phyloP scores from a whole-genome alignment of 2,888 invertebrate species.

The Gandaritis pyraliata region DNA sequence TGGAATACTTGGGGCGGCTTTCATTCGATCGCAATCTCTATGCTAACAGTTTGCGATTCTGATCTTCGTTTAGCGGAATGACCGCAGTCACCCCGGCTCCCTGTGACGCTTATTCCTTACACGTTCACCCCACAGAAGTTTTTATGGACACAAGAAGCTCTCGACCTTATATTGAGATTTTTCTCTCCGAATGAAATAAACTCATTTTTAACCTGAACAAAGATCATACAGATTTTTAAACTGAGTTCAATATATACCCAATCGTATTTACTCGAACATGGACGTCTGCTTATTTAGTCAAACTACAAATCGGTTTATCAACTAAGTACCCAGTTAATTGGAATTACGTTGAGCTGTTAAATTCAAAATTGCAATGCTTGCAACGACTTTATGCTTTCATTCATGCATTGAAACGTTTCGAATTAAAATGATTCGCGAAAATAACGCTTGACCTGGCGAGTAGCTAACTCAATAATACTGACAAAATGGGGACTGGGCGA shows the following conservation, averaged over 20 bases:
- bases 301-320: constrained; percentile 9
- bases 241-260: neutral
- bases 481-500: constrained; percentile 48
- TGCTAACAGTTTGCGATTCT: constrained; percentile 84
- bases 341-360: constrained; percentile 37
- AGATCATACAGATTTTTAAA: neutral
- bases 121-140: constrained; percentile 80
- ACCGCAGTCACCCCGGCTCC: constrained; percentile 80
- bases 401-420: constrained; percentile 49
- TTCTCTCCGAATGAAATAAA: constrained; percentile 64
- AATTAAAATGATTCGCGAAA: constrained; percentile 53
- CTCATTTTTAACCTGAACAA: constrained; percentile 49
- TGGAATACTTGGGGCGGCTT: constrained; percentile 80
- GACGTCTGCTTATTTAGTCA: constrained; percentile 18
- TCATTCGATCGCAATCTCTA: constrained; percentile 84
- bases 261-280: neutral
- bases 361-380: constrained; percentile 44
- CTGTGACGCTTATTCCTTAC: constrained; percentile 82
- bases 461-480: constrained; percentile 52
- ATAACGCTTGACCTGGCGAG: constrained; percentile 46
- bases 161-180: constrained; percentile 69
- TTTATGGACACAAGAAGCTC: constrained; percentile 75
- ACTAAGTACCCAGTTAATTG: constrained; percentile 23
- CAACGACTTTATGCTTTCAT: constrained; percentile 45
- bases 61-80: constrained; percentile 85